Base-by-base conservation (phyloP, 2,888 invertebrate species). In the Nebria brevicollis region DNA sequence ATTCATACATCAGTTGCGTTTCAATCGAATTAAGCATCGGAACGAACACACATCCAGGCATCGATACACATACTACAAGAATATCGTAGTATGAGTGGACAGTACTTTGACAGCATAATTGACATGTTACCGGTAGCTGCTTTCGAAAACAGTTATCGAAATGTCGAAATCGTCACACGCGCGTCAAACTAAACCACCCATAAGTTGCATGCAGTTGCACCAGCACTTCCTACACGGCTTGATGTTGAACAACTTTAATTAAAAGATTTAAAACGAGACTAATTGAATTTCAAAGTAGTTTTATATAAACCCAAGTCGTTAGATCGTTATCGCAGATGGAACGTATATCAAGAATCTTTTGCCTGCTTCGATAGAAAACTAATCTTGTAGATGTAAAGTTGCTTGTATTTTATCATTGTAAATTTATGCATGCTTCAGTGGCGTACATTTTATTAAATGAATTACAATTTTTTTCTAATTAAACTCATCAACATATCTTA, bases 231-330 rank as follows among this genome's bases (percentile, higher is more conserved):
- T 70, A 70, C 70, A 70, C 70, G 1, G 10, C 66, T 66, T 41
- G 20, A 43, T 78, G 81, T 82, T 72, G 72, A 83, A 75, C 76
- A 83, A 84, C 82, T 83, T 84, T 84, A 84, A 84, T 84, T 84
- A 84, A 83, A 84, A 84, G 83, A 83, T 83, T 83, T 82, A 79
- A 84, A 84, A 84, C 77, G 82, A 82, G 82, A 82, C 83, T 83
- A 84, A 84, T 84, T 84, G 83, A 84, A 84, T 84, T 84, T 84
- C 82, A 84, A 84, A 84, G 84, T 81, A 82, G 83, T 82, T 83
- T 75, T 75, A 77, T 77, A 73, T 65, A 34, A 41, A 26, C 70
- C 8, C 20, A 10, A 66, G 76, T 79, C 75, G 66, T 79, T 66
- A 79, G 81, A 81, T 81, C 81, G 72, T 81, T 81, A 81, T 81